Base-by-base conservation (phyloP, 2,888 invertebrate species). In the Agonum fuliginosum region DNA sequence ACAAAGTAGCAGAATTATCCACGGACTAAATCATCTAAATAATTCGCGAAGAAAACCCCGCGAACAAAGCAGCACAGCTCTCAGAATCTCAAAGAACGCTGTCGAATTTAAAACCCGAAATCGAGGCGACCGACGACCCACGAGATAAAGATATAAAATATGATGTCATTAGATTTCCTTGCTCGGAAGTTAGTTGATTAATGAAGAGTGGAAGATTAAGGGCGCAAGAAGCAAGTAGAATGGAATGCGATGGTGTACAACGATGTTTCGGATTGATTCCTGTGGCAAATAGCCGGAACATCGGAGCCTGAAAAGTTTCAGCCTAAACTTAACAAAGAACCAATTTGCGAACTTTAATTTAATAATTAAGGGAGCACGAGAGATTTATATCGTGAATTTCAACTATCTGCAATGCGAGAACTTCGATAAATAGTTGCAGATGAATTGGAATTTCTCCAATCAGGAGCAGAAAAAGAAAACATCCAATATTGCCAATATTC, bases 331-430 rank as follows among this genome's bases (percentile, higher is more conserved):
- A 62, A 62, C 62, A 62, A 62, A 62, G 62, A 30, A 37, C 19
- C 30, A 62, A 62, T 62, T 62, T 62, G 34, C 41, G n/a, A 67
- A 67, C 67, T 67, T 67, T 67, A 37, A 67, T 67, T 67, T 41
- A 20, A 67, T 67, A 67, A 67, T 67, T 67, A 67, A 67, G 12
- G 19, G 30, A 27, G 41, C 20, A 37, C 22, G 5, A 3, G 41
- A 37, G 41, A 67, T 67, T 67, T 67, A 37, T 22, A 67, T 41
- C 67, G 41, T 67, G 67, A 67, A 67, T 67, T 67, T 67, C 41
- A 67, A 67, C 37, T 67, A 67, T 67, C 17, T 41, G 14, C 24
- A 20, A 41, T 41, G 10, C 37, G 12, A 6, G 19, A 30, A 30
- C 30, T 62, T 22, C 54, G 22, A 54, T 54, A 24, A 54, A 54